Base-by-base conservation (phyloP, 2,888 invertebrate species). In the Cantharis rustica region DNA sequence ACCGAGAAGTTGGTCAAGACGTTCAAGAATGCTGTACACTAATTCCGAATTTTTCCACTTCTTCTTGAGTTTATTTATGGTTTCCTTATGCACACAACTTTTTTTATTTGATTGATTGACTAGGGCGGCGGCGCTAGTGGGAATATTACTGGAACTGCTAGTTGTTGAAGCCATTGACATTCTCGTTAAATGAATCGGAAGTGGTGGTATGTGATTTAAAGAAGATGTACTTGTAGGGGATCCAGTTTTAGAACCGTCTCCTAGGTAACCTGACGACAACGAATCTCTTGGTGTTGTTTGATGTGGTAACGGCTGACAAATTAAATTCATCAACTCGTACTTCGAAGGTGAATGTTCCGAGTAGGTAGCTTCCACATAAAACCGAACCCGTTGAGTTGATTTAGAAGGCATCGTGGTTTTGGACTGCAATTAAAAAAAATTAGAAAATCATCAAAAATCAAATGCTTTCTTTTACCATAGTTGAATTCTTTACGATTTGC, bases 21-120 rank as follows among this genome's bases (percentile, higher is more conserved):
- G 63, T 31, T 78, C 77, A 1, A 81, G 64, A n/a, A 81, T 69
- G 16, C 73, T 73, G 7, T 73, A 78, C 2, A 81, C 69, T 20
- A 79, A 31, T 1, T 73, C 69, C 1, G 76, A 76, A 69, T 80
- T 77, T 26, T 71, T 71, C 81, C 81, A 81, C 23, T 78, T 77
- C 16, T 70, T 72, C 74, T 77, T 68, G 15, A 81, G 69, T 10
- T 72, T 47, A 26, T 63, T 68, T 7, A 80, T 62, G 20, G 75
- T 75, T 66, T 78, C 71, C 75, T 72, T 74, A 79, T 61, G 62
- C 72, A 27, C 63, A 31, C 15, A n/a, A 66, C 64, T n/a, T n/a
- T 64, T 70, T 72, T 61, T 26, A 15, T 26, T 75, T 11, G 16
- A 26, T 20, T 47, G 62, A 47, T 61, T 69, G 9, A 75, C 70